phyloP scores from a whole-genome alignment of 2,888 invertebrate species.

The Calliopum simillimum region DNA sequence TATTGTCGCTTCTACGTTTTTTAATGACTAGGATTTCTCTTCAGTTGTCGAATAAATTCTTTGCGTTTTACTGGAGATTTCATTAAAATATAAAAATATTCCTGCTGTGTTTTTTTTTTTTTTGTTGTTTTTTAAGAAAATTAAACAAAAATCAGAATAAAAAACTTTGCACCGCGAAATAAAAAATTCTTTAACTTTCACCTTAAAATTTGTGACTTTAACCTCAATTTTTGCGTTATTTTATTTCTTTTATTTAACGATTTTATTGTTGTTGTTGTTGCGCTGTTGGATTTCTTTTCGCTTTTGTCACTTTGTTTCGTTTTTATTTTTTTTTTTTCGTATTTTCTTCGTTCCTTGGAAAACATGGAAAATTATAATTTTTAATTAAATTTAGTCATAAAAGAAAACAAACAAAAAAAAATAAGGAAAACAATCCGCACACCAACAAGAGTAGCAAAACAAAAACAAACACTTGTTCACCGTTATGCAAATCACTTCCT shows the following conservation, averaged over 20 bases:
- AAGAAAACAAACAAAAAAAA: background rate
- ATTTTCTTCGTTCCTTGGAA: background rate
- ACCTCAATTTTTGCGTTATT: no score
- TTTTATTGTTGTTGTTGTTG: background rate
- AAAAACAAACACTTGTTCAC: conserved; percentile 30
- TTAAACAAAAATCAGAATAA: background rate
- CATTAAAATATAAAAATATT: background rate
- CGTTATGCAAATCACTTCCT: conserved; percentile 18
- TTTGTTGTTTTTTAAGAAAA: background rate
- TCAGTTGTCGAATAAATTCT: no score
- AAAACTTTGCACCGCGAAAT: conserved; percentile 9
- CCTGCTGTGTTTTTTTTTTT: background rate
- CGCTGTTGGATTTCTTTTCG: background rate
- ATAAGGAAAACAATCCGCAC: background rate
- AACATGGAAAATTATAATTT: no score
- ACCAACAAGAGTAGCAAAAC: background rate
- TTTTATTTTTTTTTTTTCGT: background rate
- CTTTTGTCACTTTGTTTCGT: background rate
- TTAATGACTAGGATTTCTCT: no score
- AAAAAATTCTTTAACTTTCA: conserved; percentile 10
- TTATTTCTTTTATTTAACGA: no score
- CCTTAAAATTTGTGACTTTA: conserved; percentile 2
- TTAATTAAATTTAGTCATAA: no score
- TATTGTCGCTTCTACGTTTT: no score
- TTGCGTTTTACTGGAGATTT: no score